These are phyloP conservation scores for Anagrus nilaparvatae DNA, from an alignment of 1,140 invertebrate genomes.

Conservation along the genomic window DNA sequence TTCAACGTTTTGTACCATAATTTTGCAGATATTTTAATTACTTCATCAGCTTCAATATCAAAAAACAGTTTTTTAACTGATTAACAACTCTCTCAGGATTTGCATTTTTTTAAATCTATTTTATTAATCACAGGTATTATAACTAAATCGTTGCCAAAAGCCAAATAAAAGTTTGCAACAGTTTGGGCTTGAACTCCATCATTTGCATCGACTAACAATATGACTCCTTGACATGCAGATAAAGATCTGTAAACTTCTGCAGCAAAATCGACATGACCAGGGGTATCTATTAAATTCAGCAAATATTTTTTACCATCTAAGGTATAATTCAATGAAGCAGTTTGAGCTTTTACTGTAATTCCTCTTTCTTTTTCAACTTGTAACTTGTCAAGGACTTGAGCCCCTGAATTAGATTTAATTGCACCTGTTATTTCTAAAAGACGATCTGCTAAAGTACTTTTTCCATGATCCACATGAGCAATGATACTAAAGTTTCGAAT, in stretches of 20 bases:
- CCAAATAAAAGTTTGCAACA: constrained; percentile 91
- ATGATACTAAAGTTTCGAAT: constrained; percentile 95
- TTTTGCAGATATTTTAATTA: constrained; percentile 82
- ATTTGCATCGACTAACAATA: constrained; percentile 93
- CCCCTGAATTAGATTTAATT: constrained; percentile 55
- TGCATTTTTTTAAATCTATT: constrained; percentile 87
- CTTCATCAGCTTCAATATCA: constrained; percentile 60
- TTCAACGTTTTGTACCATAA: constrained; percentile 67
- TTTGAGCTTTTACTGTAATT: constrained; percentile 97
- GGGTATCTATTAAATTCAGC: constrained; percentile 96
- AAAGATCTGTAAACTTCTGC: constrained; percentile 92
- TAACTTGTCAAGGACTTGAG: constrained; percentile 80
- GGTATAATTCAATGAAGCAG: constrained; percentile 77
- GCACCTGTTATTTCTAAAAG: constrained; percentile 83
- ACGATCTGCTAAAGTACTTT: constrained; percentile 90
- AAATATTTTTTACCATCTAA: constrained; percentile 62
- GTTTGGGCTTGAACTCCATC: constrained; percentile 97
- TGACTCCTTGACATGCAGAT: constrained; percentile 87
- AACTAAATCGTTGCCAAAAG: constrained; percentile 67
- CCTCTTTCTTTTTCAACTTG: constrained; percentile 90
- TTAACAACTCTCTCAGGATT: constrained; percentile 68
- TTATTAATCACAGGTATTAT: constrained; percentile 96
- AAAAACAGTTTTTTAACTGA: constrained; percentile 80
- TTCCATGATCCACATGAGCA: constrained; percentile 97
- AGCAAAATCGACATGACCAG: constrained; percentile 96